Conservation (phyloP, 2,797 vertebrate species). For the Sebastes itinus region DNA sequence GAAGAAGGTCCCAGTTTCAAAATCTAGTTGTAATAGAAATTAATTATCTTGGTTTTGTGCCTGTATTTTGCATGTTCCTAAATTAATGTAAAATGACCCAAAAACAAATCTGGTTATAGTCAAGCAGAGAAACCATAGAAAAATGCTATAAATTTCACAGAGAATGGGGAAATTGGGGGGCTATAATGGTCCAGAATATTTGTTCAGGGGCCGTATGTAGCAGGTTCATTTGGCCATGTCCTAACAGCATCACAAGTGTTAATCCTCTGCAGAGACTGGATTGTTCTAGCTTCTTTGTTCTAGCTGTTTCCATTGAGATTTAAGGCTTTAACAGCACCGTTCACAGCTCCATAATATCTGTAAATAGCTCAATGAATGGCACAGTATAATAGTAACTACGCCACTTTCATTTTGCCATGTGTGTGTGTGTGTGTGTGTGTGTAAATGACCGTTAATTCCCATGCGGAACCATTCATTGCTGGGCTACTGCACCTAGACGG, state of each 20-base stretch:
- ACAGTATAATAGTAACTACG: background rate
- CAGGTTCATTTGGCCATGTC: background rate
- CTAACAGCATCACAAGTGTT: background rate
- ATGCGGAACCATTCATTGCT: slow-evolving; percentile 46
- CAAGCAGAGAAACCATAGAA: background rate
- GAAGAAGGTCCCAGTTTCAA: background rate
- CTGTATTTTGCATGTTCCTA: no score
- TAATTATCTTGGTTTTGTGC: background rate
- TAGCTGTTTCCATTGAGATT: background rate
- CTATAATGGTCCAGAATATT: fast-evolving
- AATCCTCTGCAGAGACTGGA: background rate
- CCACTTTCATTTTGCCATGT: background rate
- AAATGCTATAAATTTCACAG: fast-evolving
- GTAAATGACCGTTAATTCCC: no score
- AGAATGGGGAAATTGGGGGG: background rate
- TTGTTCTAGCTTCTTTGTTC: background rate
- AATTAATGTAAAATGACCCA: background rate
- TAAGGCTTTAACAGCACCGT: background rate
- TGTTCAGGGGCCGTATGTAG: fast-evolving
- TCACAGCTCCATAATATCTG: background rate
- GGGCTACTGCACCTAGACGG: background rate
- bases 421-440: no score
- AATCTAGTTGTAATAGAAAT: background rate
- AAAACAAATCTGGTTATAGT: background rate
- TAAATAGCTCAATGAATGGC: no score